Conservation (phyloP, 1,140 invertebrate species). For the Frieseomelitta varia region DNA sequence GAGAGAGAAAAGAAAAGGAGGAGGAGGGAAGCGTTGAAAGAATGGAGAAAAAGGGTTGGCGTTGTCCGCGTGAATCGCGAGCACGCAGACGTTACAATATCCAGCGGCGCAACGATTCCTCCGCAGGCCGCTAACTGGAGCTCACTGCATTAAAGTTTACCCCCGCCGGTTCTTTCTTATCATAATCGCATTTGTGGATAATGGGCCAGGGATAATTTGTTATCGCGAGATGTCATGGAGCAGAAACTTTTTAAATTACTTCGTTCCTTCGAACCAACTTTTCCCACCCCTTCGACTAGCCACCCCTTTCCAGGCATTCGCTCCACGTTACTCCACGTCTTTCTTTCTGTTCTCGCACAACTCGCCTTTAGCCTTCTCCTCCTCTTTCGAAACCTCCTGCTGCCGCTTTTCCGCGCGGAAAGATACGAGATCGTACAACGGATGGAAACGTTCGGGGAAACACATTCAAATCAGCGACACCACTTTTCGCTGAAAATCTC, state of each 20-base stretch:
- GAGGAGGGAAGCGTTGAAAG: too few species aligned
- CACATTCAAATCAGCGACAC: too few species aligned
- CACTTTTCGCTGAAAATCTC: too few species aligned
- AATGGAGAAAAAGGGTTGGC: not conserved
- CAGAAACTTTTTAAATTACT: slow-evolving; percentile 82
- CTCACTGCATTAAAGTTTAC: slow-evolving; percentile 79
- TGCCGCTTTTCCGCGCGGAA: not conserved
- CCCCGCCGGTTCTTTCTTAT: slow-evolving; percentile 78
- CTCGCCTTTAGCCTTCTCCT: not conserved
- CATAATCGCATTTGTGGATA: slow-evolving; percentile 82
- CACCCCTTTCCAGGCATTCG: not conserved
- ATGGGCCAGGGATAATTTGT: slow-evolving; percentile 82
- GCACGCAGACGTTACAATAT: slow-evolving; percentile 62
- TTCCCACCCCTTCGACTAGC: slow-evolving; percentile 59
- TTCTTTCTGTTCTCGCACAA: not conserved
- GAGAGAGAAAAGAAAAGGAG: not conserved
- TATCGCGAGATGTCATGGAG: slow-evolving; percentile 80
- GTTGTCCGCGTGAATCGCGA: slow-evolving; percentile 55
- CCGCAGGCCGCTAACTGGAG: slow-evolving; percentile 61
- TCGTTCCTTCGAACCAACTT: slow-evolving; percentile 76
- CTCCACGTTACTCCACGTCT: not conserved
- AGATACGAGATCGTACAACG: slow-evolving; percentile 69
- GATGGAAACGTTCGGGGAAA: too few species aligned
- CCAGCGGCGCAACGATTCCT: slow-evolving; percentile 36
- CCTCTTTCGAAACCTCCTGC: not conserved